Evolutionary conservation across 2,797 vertebrate species (phyloP).

Genomic region (Muscicapa comitata): DNA sequence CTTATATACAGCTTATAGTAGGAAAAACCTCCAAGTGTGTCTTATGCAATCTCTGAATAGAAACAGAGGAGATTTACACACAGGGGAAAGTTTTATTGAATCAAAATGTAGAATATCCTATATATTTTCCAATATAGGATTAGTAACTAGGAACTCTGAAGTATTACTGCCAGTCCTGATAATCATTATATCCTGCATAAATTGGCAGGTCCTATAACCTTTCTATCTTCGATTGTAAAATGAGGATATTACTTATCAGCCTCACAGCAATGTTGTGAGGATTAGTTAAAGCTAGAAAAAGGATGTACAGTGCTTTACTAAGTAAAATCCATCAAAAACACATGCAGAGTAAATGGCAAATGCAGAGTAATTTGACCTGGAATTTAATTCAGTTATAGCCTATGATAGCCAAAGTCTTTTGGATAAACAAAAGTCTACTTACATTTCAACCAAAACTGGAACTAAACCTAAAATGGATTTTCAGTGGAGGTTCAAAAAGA

Average conservation of each 20-base stretch:
- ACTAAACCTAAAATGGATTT: conserved; percentile 38
- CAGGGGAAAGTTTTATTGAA: neutral
- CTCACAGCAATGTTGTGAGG: conserved; percentile 4
- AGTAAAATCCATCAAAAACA: conserved; percentile 59
- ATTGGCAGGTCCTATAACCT: conserved; percentile 43
- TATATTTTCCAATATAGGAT: conserved; percentile 24
- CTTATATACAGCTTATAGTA: neutral
- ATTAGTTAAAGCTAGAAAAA: conserved; percentile 39
- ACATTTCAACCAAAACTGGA: conserved; percentile 48
- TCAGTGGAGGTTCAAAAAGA: conserved; percentile 1
- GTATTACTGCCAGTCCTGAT: conserved; percentile 23
- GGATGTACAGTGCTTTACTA: neutral
- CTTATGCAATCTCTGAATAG: neutral
- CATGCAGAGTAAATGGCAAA: conserved; percentile 5
- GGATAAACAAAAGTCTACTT: conserved; percentile 46
- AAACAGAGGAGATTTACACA: conserved; percentile 6
- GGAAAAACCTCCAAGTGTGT: neutral
- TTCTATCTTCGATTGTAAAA: conserved; percentile 33
- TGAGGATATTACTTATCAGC: conserved; percentile 54
- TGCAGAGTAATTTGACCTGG: conserved; percentile 36
- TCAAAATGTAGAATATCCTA: conserved; percentile 22
- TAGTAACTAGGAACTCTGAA: conserved; percentile 15
- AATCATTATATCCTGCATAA: conserved; percentile 9
- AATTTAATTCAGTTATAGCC: conserved; percentile 50
- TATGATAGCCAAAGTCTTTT: conserved; percentile 27